A percentile compares a stretch with the other conserved stretches of the same genome.
phyloP scores from a whole-genome alignment of 2,113 vertebrate genomes.

The Muntiacus muntjak region DNA sequence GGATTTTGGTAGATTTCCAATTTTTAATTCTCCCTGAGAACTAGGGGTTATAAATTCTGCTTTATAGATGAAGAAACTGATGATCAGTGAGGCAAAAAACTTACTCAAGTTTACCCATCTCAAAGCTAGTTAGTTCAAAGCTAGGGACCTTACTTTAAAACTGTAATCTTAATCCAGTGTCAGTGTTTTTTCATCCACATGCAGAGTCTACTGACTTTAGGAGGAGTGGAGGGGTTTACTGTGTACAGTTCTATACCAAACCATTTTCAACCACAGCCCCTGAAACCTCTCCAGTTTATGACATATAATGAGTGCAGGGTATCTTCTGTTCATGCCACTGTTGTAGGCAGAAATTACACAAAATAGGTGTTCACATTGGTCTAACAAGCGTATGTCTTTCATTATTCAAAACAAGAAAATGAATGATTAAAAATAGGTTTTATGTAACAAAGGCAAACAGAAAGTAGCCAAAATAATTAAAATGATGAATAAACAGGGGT shows the following conservation, averaged over 20 bases:
- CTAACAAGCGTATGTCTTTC: not conserved
- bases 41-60: not conserved
- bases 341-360: not conserved
- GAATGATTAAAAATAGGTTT: not conserved
- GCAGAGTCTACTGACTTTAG: not conserved
- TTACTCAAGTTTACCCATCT: not conserved
- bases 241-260: fast-evolving
- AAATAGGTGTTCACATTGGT: not conserved
- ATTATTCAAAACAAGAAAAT: not conserved
- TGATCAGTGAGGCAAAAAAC: not conserved
- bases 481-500: not conserved
- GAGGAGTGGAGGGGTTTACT: not conserved
- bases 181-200: not conserved
- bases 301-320: not conserved
- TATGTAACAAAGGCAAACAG: not conserved
- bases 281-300: not conserved
- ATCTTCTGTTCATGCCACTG: not conserved
- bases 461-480: not conserved
- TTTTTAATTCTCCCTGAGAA: not conserved
- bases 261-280: not conserved
- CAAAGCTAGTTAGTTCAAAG: not conserved
- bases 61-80: not conserved
- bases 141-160: not conserved
- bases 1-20: not conserved
- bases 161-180: not conserved